Conservation (phyloP, 2,797 vertebrate species). For the Liasis olivaceus region DNA sequence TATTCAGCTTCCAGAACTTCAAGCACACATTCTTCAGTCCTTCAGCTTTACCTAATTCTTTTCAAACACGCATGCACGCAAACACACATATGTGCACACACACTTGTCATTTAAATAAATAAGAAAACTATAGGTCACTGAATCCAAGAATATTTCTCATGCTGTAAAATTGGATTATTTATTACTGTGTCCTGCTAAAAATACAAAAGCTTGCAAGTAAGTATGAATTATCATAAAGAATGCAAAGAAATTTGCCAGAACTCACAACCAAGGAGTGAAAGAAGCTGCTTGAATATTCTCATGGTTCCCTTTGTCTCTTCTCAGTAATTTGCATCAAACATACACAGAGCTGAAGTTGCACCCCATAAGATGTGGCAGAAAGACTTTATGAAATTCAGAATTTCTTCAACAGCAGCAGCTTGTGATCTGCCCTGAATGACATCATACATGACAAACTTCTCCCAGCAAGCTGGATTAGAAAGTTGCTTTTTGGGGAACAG, state of each 20-base stretch:
- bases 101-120: constrained; percentile 38
- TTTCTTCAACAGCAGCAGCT: background rate
- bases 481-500: background rate
- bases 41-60: constrained; percentile 42
- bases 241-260: background rate
- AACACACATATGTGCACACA: background rate
- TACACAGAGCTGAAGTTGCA: constrained; percentile 3
- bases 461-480: background rate
- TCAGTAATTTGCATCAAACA: constrained; percentile 24
- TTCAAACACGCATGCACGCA: background rate
- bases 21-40: constrained; percentile 29
- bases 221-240: constrained; percentile 43
- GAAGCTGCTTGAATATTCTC: constrained; percentile 24
- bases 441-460: background rate
- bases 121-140: background rate
- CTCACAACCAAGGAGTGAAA: constrained; percentile 32
- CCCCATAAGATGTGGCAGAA: background rate
- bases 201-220: constrained; percentile 39
- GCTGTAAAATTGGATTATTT: constrained; percentile 44
- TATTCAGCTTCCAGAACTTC: constrained; percentile 12
- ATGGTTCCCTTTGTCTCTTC: background rate
- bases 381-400: background rate
- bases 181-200: background rate
- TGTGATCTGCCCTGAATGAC: background rate
- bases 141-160: constrained; percentile 50